Evolutionary conservation across 1,140 invertebrate species (phyloP).

Genomic region (Chironomus tepperi): DNA sequence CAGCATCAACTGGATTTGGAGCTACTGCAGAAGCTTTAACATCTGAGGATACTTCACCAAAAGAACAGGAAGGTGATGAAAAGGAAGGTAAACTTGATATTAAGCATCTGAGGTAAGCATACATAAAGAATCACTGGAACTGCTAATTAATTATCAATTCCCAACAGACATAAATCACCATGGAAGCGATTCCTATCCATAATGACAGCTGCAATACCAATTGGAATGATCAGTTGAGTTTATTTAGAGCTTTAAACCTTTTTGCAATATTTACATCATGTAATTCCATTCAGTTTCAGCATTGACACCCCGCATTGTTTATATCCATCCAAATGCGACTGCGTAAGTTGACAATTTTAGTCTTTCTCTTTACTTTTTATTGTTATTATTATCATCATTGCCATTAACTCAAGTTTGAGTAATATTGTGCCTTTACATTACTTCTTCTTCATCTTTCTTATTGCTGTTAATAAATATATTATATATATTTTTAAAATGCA

Average conservation of each 20-base stretch:
- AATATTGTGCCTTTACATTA: no score
- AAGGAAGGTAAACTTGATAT: not conserved
- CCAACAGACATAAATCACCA: not conserved
- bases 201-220: slow-evolving; percentile 4
- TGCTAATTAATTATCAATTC: not conserved
- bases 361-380: not conserved
- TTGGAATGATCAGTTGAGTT: not conserved
- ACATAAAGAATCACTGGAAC: not conserved
- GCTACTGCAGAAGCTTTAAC: not conserved
- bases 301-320: slow-evolving; percentile 8
- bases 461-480: no score
- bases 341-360: slow-evolving; percentile 10
- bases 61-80: not conserved
- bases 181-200: not conserved
- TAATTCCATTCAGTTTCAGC: slow-evolving; percentile 6
- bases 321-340: slow-evolving; percentile 17
- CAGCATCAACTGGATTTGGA: not conserved
- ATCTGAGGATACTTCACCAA: not conserved
- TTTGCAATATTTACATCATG: not conserved
- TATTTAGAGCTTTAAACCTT: no score
- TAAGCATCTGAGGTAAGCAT: not conserved
- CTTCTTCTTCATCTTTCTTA: no score
- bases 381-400: not conserved
- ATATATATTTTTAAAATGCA: no score
- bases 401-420: no score